Percentiles rank a stretch among this genome's conserved stretches.
These are phyloP conservation scores for Psophia crepitans DNA, from an alignment of 2,113 vertebrate genomes.

Conservation along the genomic window DNA sequence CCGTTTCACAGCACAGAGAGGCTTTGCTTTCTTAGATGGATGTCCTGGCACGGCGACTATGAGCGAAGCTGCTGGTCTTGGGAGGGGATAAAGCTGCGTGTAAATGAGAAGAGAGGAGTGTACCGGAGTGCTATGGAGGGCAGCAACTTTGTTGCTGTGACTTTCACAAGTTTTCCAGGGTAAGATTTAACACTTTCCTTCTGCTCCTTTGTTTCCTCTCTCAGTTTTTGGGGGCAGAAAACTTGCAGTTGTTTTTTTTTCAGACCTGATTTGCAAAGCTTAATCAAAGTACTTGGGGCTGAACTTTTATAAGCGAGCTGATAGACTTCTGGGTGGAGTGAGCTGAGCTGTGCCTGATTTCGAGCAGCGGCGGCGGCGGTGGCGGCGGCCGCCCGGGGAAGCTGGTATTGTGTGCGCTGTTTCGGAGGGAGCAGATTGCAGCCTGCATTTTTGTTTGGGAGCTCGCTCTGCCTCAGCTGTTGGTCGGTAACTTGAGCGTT, in stretches of 20 bases:
- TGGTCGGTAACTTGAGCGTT: constrained; percentile 16
- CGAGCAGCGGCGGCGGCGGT: not conserved
- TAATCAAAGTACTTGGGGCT: not conserved
- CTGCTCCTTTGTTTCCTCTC: not conserved
- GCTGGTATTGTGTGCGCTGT: constrained; percentile 32
- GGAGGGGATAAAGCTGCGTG: constrained; percentile 12
- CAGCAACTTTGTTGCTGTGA: constrained; percentile 25
- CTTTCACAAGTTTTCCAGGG: constrained; percentile 28
- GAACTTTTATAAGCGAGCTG: not conserved
- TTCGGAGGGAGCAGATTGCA: not conserved
- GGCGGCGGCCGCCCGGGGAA: not conserved
- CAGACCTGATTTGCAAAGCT: not conserved
- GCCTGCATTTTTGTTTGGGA: not conserved
- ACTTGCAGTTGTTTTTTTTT: fast-evolving
- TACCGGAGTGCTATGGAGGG: constrained; percentile 16
- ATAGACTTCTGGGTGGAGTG: constrained; percentile 18
- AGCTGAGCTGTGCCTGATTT: not conserved
- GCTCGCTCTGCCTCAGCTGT: not conserved
- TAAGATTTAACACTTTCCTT: constrained; percentile 15
- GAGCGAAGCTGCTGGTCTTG: not conserved
- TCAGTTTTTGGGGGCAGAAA: not conserved
- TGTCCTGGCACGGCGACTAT: not conserved
- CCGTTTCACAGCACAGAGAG: not conserved
- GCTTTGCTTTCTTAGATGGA: not conserved
- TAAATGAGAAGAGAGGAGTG: constrained; percentile 40